Evolutionary conservation across 2,113 vertebrate species (phyloP), one percentile per base, ranked within the genome.

Genomic region (Atrichornis clamosus): DNA sequence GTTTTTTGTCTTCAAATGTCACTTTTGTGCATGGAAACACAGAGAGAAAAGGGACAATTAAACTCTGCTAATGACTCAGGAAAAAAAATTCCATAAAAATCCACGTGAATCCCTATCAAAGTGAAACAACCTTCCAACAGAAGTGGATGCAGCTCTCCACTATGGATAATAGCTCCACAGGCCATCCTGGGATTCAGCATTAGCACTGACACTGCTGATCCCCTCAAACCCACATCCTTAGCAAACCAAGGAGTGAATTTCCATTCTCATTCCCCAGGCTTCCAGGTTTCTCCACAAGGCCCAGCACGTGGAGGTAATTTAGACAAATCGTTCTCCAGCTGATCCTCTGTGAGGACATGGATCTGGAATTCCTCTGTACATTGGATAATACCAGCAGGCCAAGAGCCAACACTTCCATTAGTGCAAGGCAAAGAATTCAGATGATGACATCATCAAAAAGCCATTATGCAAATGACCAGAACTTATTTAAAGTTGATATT

Each of bases 1-100:
- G 97, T 93, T 99, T 99, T 96, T 99, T 99, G 93, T 99, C 99
- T 96, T 99, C 99, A 82, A 99, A 99, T 0, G 99, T 99, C 83
- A 99, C 99, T 99, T 58, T 2, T 52, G 83, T 1, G 42, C 53
- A 58, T 16, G 58, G 35, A 59, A 86, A 56, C 16, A 24, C 4
- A 10, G 11, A 13, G 20, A 33, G 3, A 56, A 35, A 55, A 32
- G 7, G 35, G 55, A 78, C 18, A 87, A 74, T 68, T 63, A 27
- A 30, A 30, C 22, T 28, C 37, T 69, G 39, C 33, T 68, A 10
- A 16, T 15, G 35, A 41, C 13, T 70, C 13, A 1, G 11, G 22
- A 42, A 50, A 37, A 21, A 44, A 3, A 13, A 42, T 12, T 33
- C 13, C 33, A 7, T 2, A 3, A 2, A 9, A 18, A 56, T 2